Evolutionary conservation across 2,888 invertebrate species (phyloP), one percentile per base, ranked within the genome.

Genomic region (Sipha maydis): DNA sequence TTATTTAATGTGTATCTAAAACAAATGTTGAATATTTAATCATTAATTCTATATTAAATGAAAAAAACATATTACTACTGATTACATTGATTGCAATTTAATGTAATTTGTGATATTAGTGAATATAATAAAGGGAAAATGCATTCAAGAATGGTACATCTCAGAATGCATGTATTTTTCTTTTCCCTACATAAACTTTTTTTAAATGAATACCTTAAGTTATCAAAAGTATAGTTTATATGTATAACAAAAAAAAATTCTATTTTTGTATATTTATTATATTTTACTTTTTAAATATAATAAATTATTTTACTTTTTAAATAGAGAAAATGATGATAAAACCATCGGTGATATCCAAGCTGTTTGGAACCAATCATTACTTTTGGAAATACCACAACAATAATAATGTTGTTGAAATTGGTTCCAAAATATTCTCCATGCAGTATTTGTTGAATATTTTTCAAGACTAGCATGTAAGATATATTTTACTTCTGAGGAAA

Each of bases 351-450:
- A 88, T 41, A n/a, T n/a, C 88, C 88, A 88, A 41, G 80, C 82
- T 25, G 28, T 80, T 80, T 88, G 88, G 31, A 82, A 88, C 88
- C 88, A 88, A 67, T 88, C 48, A 41, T 48, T 88, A 76, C 31
- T 67, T 67, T 76, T 9, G 1, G 41, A 56, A 38, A 19, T 48
- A 31, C 88, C 88, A 48, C 88, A 88, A 67, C 88, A 88, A 48
- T n/a, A 28, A 75, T 88, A 80, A 17, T 82, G 31, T 76, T 75
- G 41, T 75, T 88, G 88, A 80, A 88, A 88, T 67, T 61, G 34
- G 82, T 88, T 31, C 88, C 88, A 88, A 76, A 88, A 88, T 31
- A 25, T 31, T 88, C n/a, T 3, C 88, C 88, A 88, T 25, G 54
- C 25, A 17, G 7, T 75, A 75, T 88, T 88, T 3, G 88, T 80